These are phyloP conservation scores for Emys orbicularis DNA, from an alignment of 2,797 vertebrate species.

Conservation along the genomic window DNA sequence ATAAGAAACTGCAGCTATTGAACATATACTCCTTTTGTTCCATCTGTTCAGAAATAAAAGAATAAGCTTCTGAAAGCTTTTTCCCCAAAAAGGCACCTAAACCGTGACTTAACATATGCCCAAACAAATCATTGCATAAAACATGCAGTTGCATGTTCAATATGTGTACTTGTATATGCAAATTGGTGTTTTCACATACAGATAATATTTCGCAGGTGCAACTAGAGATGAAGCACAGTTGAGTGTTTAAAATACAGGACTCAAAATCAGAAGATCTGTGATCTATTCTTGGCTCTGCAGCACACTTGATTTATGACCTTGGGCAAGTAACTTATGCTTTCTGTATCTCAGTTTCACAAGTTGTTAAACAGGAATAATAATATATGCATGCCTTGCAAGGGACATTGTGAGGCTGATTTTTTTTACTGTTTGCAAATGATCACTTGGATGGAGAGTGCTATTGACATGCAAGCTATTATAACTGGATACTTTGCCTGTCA, in stretches of 20 bases:
- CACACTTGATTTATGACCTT: neutral
- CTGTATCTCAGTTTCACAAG: neutral
- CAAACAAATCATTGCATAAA: conserved; percentile 22
- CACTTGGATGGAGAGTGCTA: neutral
- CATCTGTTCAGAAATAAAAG: neutral
- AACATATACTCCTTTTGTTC: conserved; percentile 6
- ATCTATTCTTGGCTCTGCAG: neutral
- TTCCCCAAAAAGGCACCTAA: neutral
- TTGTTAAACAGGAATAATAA: neutral
- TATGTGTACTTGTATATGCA: neutral
- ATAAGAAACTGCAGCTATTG: neutral
- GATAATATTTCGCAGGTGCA: neutral
- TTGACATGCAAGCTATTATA: neutral
- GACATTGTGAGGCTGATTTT: neutral
- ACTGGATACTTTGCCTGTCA: neutral
- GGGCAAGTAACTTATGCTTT: neutral
- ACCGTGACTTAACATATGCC: neutral
- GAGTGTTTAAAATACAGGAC: neutral
- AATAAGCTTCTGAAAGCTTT: neutral
- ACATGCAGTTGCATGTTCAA: neutral
- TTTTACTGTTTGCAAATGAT: neutral
- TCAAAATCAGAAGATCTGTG: neutral
- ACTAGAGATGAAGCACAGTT: neutral
- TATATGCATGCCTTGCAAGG: accelerated
- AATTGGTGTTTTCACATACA: neutral